Base-by-base conservation (phyloP, 2,113 vertebrate species). In the Paradoxurus hermaphroditus region DNA sequence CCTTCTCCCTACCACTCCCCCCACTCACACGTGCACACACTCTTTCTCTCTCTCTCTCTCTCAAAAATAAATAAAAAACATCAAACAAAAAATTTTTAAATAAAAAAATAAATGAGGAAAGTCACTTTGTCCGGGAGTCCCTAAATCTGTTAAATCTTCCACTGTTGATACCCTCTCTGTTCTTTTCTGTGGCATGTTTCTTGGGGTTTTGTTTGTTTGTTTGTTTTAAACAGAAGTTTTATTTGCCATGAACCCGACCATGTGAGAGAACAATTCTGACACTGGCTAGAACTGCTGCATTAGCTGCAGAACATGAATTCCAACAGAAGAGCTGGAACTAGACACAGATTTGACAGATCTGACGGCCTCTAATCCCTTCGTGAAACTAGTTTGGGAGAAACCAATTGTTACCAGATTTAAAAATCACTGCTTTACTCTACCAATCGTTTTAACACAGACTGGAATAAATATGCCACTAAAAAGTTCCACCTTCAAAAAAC, bases 391-490 rank as follows among this genome's bases (percentile, higher is more conserved):
- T 62, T 79, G 25, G 29, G n/a, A 62, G 63, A 91, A 93, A 84
- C 25, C 21, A 87, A 39, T 73, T 78, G 82, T 78, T 72, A 46
- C 51, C n/a, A 7, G 72, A 73, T 94, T 77, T 51, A 72, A 83
- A 96, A 86, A 68, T 75, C 63, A 82, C 86, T 91, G 83, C 67
- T 86, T 94, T 95, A 75, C 15, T 77, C 81, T 70, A 27, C 49
- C 44, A 82, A 79, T 67, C 3, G 11, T 70, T 93, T 94, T 94
- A 95, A 90, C 15, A 62, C 78, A 36, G 88, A 91, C 44, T 41
- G 79, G 90, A 97, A 97, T 85, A 92, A 73, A 81, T 16, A 85
- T 95, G 98, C 93, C 97, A 98, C 98, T 98, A 98, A 98, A 98
- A 83, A 86, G 59, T 92, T 98, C 94, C 92, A 97, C 93, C 75